These are phyloP conservation scores for Operophtera brumata DNA, from an alignment of 2,888 invertebrate genomes.

Conservation along the genomic window DNA sequence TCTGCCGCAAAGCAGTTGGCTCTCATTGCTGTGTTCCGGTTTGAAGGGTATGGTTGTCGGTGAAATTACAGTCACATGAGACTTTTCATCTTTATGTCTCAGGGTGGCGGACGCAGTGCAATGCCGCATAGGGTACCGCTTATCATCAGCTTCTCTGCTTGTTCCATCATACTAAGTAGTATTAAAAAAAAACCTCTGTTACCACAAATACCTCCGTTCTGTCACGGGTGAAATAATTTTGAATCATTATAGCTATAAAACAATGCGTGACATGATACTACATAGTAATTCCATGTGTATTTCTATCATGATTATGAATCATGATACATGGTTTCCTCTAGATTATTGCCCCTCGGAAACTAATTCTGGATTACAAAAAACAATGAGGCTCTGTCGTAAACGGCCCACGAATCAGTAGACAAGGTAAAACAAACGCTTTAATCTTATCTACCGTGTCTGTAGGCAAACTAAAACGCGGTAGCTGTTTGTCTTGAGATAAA, in stretches of 20 bases:
- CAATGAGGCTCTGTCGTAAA: slow-evolving; percentile 74
- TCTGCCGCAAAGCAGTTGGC: too few relatives aligned
- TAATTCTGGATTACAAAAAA: slow-evolving; percentile 58
- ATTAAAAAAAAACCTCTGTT: too few relatives aligned
- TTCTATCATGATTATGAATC: not conserved
- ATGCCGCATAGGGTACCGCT: too few relatives aligned
- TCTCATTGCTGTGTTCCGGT: too few relatives aligned
- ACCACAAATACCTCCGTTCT: too few relatives aligned
- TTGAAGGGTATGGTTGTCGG: too few relatives aligned
- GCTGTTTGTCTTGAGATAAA: slow-evolving; percentile 80
- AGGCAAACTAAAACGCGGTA: slow-evolving; percentile 77
- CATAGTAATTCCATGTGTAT: not conserved
- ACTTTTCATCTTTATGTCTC: too few relatives aligned
- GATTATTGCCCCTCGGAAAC: slow-evolving; percentile 46
- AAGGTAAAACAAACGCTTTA: slow-evolving; percentile 74
- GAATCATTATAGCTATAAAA: not conserved
- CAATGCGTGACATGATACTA: not conserved
- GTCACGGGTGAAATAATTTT: too few relatives aligned
- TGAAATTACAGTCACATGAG: too few relatives aligned
- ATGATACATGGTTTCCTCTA: slow-evolving; percentile 1
- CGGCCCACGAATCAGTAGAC: slow-evolving; percentile 71
- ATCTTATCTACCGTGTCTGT: slow-evolving; percentile 64
- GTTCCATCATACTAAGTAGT: too few relatives aligned
- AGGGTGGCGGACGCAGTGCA: too few relatives aligned
- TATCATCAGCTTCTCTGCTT: too few relatives aligned